Evolutionary conservation across 2,888 invertebrate species (phyloP).

Genomic region (Orthonychiurus folsomi): DNA sequence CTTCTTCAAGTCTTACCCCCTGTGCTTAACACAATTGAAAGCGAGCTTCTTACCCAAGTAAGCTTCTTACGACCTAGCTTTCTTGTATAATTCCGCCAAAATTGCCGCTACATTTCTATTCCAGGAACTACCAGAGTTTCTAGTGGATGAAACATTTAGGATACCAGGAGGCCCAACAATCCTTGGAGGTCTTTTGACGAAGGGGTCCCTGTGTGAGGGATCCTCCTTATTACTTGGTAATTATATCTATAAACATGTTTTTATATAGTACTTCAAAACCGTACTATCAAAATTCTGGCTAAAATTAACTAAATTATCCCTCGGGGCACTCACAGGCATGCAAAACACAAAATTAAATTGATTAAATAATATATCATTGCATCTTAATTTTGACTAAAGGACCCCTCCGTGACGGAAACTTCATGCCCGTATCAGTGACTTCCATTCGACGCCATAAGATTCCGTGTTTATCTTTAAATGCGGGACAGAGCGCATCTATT

Average conservation of each 20-base stretch:
- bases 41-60: conserved; percentile 60
- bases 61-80: too few relatives aligned
- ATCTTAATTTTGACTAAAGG: conserved; percentile 45
- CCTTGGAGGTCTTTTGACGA: conserved; percentile 71
- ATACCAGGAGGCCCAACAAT: conserved; percentile 75
- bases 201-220: conserved; percentile 78
- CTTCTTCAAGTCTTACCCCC: conserved; percentile 76
- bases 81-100: too few relatives aligned
- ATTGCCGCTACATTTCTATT: conserved; percentile 35
- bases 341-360: background rate
- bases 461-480: conserved; percentile 75
- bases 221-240: conserved; percentile 48
- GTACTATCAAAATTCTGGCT: too few relatives aligned
- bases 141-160: conserved; percentile 88
- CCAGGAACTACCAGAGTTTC: conserved; percentile 69
- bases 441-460: conserved; percentile 88
- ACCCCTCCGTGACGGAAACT: conserved; percentile 68
- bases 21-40: conserved; percentile 54
- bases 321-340: background rate
- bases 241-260: conserved; percentile 12
- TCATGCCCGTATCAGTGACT: conserved; percentile 65
- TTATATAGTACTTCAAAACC: too few relatives aligned
- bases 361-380: conserved; percentile 10
- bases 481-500: conserved; percentile 82
- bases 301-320: too few relatives aligned